Evolutionary conservation across 1,140 invertebrate genomes (phyloP).

Genomic region (Conopomorpha cramerella): DNA sequence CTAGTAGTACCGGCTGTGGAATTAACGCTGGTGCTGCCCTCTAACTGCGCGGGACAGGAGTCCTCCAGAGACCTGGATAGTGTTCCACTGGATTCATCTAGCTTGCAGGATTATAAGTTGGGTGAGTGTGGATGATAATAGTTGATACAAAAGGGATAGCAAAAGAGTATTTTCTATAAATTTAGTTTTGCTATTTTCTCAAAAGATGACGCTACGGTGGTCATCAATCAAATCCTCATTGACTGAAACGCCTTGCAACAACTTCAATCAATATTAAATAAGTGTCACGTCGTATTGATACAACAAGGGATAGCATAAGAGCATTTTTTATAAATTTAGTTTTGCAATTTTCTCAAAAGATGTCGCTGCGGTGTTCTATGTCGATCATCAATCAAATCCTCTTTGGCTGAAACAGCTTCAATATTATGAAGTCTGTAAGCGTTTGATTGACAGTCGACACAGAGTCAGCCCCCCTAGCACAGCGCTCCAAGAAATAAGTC

Average conservation of each 20-base stretch:
- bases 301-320: too few relatives aligned
- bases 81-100: slow-evolving; percentile 79
- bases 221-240: background rate
- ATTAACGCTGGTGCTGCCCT: slow-evolving; percentile 85
- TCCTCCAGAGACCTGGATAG: slow-evolving; percentile 81
- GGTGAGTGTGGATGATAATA: slow-evolving; percentile 15
- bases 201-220: background rate
- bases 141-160: background rate
- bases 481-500: too few relatives aligned
- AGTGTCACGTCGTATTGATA: background rate
- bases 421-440: too few relatives aligned
- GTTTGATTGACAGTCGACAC: too few relatives aligned
- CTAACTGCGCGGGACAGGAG: slow-evolving; percentile 78
- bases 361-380: too few relatives aligned
- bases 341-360: too few relatives aligned
- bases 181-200: background rate
- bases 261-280: background rate
- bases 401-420: too few relatives aligned
- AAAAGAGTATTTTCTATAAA: background rate
- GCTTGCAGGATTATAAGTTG: slow-evolving; percentile 73
- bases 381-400: too few relatives aligned
- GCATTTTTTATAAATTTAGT: too few relatives aligned
- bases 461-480: too few relatives aligned
- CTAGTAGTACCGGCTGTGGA: slow-evolving; percentile 83
- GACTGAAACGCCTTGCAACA: background rate